phyloP scores from a whole-genome alignment of 1,140 invertebrate species.

The Spodoptera litura region DNA sequence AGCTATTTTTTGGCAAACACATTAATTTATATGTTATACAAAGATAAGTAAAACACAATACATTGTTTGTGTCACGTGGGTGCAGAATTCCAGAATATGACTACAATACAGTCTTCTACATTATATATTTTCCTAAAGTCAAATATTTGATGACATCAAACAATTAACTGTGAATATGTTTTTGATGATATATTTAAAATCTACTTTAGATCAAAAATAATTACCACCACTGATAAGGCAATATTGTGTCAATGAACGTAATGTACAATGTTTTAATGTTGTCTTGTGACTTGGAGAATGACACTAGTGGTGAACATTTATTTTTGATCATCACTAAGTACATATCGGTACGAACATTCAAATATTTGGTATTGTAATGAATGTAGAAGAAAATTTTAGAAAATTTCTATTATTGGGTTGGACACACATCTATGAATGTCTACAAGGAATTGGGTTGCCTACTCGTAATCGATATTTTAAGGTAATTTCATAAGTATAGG shows the following conservation, averaged over 20 bases:
- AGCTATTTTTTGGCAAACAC: conserved; percentile 49
- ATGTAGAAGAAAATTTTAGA: neutral
- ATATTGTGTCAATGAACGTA: too few relatives aligned
- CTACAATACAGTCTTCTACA: conserved; percentile 11
- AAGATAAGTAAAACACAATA: conserved; percentile 35
- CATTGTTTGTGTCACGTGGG: neutral
- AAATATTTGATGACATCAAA: neutral
- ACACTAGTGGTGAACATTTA: too few relatives aligned
- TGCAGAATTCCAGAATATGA: neutral
- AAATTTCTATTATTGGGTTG: neutral
- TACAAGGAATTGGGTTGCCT: conserved; percentile 33
- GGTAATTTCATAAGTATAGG: conserved; percentile 23
- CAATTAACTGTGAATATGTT: neutral
- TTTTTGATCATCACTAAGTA: too few relatives aligned
- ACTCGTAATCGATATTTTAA: neutral
- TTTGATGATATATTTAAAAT: too few relatives aligned
- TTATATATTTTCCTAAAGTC: conserved; percentile 10
- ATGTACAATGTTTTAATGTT: too few relatives aligned
- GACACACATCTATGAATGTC: conserved; percentile 9
- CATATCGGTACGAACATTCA: too few relatives aligned
- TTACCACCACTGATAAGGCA: too few relatives aligned
- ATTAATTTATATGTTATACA: conserved; percentile 27
- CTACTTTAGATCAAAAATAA: too few relatives aligned
- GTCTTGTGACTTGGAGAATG: too few relatives aligned
- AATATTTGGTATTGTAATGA: neutral